Conservation (phyloP, 2,888 invertebrate species). For the Caenorhabditis sp. region DNA sequence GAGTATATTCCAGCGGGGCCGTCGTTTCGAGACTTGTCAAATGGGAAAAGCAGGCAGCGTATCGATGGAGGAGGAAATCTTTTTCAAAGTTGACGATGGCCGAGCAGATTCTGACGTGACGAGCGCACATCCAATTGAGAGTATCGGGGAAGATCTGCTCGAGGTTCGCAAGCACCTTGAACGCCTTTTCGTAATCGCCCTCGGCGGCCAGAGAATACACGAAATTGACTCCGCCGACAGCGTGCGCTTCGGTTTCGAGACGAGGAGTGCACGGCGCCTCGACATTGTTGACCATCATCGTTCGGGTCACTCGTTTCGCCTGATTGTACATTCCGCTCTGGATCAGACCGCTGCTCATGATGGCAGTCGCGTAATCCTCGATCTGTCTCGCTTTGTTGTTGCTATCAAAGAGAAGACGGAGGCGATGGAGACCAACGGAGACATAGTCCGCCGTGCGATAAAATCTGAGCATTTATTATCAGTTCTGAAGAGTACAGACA, state of each 20-base stretch:
- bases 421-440: neutral
- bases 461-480: neutral
- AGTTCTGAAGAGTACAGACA: neutral
- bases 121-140: slow-evolving; percentile 45
- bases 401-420: neutral
- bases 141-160: slow-evolving; percentile 12
- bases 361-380: slow-evolving; percentile 15
- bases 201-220: slow-evolving; percentile 33
- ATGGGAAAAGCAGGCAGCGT: slow-evolving; percentile 15
- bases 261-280: neutral
- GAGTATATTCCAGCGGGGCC: slow-evolving; percentile 30
- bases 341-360: slow-evolving; percentile 30
- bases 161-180: slow-evolving; percentile 1
- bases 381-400: slow-evolving; percentile 3
- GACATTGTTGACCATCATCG: slow-evolving; percentile 10
- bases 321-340: slow-evolving; percentile 41
- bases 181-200: slow-evolving; percentile 39
- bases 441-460: slow-evolving; percentile 7
- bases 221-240: slow-evolving; percentile 47
- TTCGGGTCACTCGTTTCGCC: neutral
- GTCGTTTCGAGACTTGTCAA: slow-evolving; percentile 6
- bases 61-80: slow-evolving; percentile 30
- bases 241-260: slow-evolving; percentile 58
- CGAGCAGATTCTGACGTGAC: slow-evolving; percentile 46
- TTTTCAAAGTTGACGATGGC: slow-evolving; percentile 45